A percentile compares a stretch with the other conserved stretches of the same genome.
These are phyloP conservation scores for Agraylea sexmaculata DNA, from an alignment of 1,140 invertebrate genomes.

Conservation along the genomic window DNA sequence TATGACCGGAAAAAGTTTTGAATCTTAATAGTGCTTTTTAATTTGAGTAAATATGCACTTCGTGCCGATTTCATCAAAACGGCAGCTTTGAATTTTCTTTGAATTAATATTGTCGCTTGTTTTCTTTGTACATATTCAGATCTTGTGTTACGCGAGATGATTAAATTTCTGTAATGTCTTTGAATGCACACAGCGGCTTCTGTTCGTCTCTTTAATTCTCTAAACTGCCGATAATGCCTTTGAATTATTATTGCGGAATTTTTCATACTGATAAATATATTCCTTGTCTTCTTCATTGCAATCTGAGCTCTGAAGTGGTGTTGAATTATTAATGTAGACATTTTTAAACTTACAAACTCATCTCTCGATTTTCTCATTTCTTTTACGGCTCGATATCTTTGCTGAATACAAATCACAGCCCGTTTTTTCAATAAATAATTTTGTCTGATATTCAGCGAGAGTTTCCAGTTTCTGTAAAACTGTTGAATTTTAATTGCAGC, in stretches of 20 bases:
- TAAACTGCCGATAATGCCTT: conserved; percentile 23
- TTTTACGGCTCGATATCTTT: conserved; percentile 25
- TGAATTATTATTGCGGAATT: conserved; percentile 25
- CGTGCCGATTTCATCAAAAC: conserved; percentile 18
- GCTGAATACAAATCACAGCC: conserved; percentile 26
- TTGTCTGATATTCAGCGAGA: conserved; percentile 15
- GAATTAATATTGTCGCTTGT: conserved; percentile 24
- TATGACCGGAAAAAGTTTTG: conserved; percentile 25
- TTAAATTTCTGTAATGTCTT: conserved; percentile 23
- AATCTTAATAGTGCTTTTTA: conserved; percentile 20
- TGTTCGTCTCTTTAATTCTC: conserved; percentile 21
- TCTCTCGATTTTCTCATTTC: conserved; percentile 22
- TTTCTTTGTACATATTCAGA: conserved; percentile 22
- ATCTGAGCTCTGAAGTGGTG: conserved; percentile 24
- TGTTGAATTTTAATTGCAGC: conserved; percentile 32
- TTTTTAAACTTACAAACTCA: conserved; percentile 21
- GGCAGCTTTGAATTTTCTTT: conserved; percentile 25
- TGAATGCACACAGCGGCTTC: conserved; percentile 24
- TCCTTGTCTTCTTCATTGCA: conserved; percentile 20
- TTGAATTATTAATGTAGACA: conserved; percentile 27
- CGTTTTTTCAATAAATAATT: conserved; percentile 25
- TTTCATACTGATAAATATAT: conserved; percentile 16
- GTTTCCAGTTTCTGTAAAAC: conserved; percentile 29
- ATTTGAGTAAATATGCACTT: conserved; percentile 20
- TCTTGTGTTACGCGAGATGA: conserved; percentile 23